Base-by-base conservation (phyloP, 2,888 invertebrate species). In the Epinotia demarniana region DNA sequence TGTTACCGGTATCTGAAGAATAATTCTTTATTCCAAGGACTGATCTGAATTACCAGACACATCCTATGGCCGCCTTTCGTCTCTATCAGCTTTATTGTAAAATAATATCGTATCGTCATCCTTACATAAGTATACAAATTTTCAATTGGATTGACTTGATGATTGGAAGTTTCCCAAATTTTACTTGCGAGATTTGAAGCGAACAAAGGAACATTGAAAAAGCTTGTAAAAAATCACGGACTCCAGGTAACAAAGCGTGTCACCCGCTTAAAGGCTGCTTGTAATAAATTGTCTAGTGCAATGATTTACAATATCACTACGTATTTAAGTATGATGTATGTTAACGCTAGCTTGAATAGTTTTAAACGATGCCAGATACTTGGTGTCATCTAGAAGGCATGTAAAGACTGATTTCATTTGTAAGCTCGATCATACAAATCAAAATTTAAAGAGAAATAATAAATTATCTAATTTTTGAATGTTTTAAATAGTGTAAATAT, bases 361-460 rank as follows among this genome's bases (percentile, higher is more conserved):
- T 74, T 19, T 39, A 60, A 60, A 60, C 33, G 64, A 61, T 71
- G 71, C 66, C 60, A 75, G 75, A 72, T n/a, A 60, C 62, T 43
- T 62, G 53, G 19, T 61, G 33, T 49, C 43, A 43, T 18, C 19
- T 72, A 78, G 68, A 77, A 73, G 78, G 79, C 81, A 78, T 73
- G 74, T 78, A 79, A 87, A 89, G 89, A 90, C 90, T 90, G 90
- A 90, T 85, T 85, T 85, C 78, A 81, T 86, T 85, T 82, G 80
- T 77, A 81, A 85, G 86, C 87, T 89, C 89, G 89, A 87, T 80
- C 79, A 79, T 78, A 46, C 75, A 62, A 67, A 82, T 81, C 77
- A 60, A 81, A 75, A 81, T 80, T 77, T 77, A 76, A 79, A 80
- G 75, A 76, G 68, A 73, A 78, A 76, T 27, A 27, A 64, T 43